These are phyloP conservation scores for Xanthia togata DNA, from an alignment of 2,888 invertebrate genomes.

Conservation along the genomic window DNA sequence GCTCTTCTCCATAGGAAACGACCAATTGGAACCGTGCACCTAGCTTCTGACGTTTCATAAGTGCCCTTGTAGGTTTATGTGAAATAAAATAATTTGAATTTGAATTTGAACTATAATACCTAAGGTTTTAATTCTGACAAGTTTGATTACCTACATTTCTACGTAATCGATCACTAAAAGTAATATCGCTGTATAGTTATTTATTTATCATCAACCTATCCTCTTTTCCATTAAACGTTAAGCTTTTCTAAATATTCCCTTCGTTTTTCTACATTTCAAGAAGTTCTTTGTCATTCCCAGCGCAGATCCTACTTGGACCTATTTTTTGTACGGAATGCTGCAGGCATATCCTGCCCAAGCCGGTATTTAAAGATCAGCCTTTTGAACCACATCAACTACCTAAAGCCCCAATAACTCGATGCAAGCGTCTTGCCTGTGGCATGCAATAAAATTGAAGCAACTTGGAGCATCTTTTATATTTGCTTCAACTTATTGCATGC, in stretches of 20 bases:
- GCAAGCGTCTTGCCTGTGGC: too few relatives aligned
- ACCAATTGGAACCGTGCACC: too few relatives aligned
- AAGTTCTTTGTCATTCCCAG: neutral
- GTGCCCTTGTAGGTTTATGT: too few relatives aligned
- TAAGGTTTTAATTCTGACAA: neutral
- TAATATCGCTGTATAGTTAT: neutral
- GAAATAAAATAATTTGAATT: too few relatives aligned
- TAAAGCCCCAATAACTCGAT: too few relatives aligned
- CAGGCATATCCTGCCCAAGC: neutral
- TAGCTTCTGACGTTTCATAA: too few relatives aligned
- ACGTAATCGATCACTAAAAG: neutral
- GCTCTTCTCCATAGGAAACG: too few relatives aligned
- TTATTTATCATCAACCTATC: neutral
- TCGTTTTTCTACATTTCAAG: neutral
- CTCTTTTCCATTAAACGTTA: neutral
- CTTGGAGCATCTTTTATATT: too few relatives aligned
- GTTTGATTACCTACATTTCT: constrained; percentile 7
- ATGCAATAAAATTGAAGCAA: too few relatives aligned
- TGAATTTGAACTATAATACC: too few relatives aligned
- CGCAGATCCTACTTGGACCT: neutral
- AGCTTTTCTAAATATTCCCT: neutral
- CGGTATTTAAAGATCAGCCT: neutral
- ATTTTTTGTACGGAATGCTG: neutral
- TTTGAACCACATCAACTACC: neutral
- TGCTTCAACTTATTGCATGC: too few relatives aligned